Evolutionary conservation across 1,140 invertebrate species (phyloP).

Genomic region (Oreohelix idahoensis): DNA sequence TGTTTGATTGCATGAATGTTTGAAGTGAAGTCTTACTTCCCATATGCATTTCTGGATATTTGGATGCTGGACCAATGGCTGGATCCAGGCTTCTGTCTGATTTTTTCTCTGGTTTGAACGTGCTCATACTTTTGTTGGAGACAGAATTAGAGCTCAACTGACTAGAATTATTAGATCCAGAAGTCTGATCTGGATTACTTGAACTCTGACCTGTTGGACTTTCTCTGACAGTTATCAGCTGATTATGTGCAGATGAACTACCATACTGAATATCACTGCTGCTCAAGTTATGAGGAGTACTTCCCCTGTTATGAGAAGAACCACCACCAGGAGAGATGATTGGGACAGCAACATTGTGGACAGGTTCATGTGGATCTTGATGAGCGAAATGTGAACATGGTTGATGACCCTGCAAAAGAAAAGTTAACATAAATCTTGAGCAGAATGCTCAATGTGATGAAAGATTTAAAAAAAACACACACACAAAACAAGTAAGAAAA

Average conservation of each 20-base stretch:
- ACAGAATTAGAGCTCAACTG: constrained; percentile 39
- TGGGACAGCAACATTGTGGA: constrained; percentile 13
- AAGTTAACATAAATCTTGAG: too few relatives aligned
- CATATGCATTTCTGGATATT: constrained; percentile 21
- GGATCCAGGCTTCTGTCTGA: not conserved
- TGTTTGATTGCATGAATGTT: not conserved
- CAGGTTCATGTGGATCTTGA: not conserved
- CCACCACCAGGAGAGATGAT: constrained; percentile 23
- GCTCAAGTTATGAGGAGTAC: constrained; percentile 5
- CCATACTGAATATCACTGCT: not conserved
- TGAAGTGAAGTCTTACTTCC: not conserved
- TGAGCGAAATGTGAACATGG: not conserved
- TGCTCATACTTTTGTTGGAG: constrained; percentile 20
- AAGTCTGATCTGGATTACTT: constrained; percentile 51
- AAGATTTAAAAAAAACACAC: too few relatives aligned
- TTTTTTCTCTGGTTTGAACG: constrained; percentile 37
- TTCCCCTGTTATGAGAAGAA: constrained; percentile 11
- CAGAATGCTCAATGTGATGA: too few relatives aligned
- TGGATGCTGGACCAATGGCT: constrained; percentile 28
- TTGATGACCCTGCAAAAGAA: not conserved
- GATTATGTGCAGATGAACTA: constrained; percentile 9
- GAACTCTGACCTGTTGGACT: constrained; percentile 67
- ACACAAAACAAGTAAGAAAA: too few relatives aligned
- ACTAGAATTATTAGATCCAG: constrained; percentile 46
- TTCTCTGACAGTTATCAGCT: constrained; percentile 39